These are phyloP conservation scores for Antedon mediterranea DNA, from an alignment of 53 echinoderm and acorn worm genomes.

Conservation along the genomic window DNA sequence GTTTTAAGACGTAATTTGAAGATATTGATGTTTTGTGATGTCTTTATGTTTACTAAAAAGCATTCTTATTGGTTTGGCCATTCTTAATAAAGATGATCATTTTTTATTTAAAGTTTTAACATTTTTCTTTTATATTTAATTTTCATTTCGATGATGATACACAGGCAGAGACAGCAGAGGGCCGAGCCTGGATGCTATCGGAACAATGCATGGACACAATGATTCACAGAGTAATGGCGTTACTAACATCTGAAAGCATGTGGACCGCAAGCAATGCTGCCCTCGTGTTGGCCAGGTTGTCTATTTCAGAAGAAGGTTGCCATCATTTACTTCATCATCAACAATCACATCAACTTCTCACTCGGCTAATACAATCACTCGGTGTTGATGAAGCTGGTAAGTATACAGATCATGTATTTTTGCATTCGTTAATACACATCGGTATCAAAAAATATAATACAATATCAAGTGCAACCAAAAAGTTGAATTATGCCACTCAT, in stretches of 20 bases:
- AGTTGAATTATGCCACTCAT: too few relatives aligned
- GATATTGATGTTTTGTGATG: too few relatives aligned
- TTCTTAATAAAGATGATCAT: too few relatives aligned
- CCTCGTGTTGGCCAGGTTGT: conserved; percentile 73
- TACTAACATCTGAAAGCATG: conserved; percentile 53
- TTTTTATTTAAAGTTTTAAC: too few relatives aligned
- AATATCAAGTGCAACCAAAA: too few relatives aligned
- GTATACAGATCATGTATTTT: too few relatives aligned
- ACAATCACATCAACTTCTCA: conserved; percentile 57
- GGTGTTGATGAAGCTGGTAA: conserved; percentile 94
- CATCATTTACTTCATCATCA: conserved; percentile 52
- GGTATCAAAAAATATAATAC: too few relatives aligned
- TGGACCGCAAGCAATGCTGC: conserved; percentile 99
- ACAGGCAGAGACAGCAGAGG: conserved; percentile 73
- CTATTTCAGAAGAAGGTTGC: conserved; percentile 81
- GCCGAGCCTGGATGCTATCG: conserved; percentile 80
- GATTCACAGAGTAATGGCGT: conserved; percentile 54
- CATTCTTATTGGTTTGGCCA: too few relatives aligned
- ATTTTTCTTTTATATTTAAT: background rate
- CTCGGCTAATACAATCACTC: conserved; percentile 69
- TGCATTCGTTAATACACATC: too few relatives aligned
- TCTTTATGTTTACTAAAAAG: too few relatives aligned
- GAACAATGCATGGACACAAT: conserved; percentile 50
- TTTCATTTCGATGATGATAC: background rate
- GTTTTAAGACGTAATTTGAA: too few relatives aligned